Evolutionary conservation across 2,113 vertebrate species (phyloP), one percentile per base, ranked within the genome.

Genomic region (Climacteris rufus): DNA sequence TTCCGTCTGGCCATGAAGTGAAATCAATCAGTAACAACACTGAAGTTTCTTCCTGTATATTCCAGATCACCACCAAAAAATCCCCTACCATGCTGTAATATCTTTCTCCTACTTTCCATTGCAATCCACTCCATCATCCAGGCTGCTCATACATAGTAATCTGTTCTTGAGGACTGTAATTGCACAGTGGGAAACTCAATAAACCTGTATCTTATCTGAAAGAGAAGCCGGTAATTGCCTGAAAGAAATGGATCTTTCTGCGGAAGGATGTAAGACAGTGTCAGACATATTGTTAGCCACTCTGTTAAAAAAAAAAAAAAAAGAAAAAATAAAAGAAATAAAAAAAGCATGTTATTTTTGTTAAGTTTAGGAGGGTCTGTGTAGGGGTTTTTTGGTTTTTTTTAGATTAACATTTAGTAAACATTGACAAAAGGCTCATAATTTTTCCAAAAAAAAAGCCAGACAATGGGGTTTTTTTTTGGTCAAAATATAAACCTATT

Each of bases 111-210:
- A 1, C 79, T 70, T 87, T 3, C 44, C 42, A 30, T 72, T 79
- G 69, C 88, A 28, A 72, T 24, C 50, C 28, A 5, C 81, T 92
- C 88, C 83, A 90, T 53, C 75, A 72, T 31, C 40, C 71, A 53
- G 85, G 35, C 78, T 83, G 63, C 80, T 72, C 3, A 3, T 18
- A 60, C 0, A 1, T 4, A 60, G 60, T 74, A 56, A 87, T 86
- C 90, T 79, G n/a, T 18, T 72, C 83, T 37, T 21, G 16, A 90
- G 86, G 84, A 69, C 88, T 56, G 83, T 42, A 94, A 95, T 70
- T 91, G 88, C 85, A 61, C 80, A 84, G 88, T 42, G 42, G 88
- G 86, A 89, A 96, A 80, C 94, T 95, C 93, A 94, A 95, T 93
- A 92, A 97, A 89, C 40, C 72, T 81, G 2, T 31, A 54, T 76